Evolutionary conservation across 2,113 vertebrate species (phyloP), one percentile per base, ranked within the genome.

Genomic region (Oncorhynchus mykiss): DNA sequence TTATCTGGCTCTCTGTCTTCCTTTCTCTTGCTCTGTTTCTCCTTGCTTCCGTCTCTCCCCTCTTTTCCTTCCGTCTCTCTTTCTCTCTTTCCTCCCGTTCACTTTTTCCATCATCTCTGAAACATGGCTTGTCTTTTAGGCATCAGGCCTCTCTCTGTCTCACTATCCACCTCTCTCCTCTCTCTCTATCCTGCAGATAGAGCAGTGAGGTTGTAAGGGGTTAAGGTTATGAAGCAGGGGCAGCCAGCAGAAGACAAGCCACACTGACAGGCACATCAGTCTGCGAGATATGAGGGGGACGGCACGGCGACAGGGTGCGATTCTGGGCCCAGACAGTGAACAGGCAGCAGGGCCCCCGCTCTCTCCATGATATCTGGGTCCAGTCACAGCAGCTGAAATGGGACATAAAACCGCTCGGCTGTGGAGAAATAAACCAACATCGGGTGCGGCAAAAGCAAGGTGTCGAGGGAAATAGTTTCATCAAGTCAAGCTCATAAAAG

Each of bases 381-480:
- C 80, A 85, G 84, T 90, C 86, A 86, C 81, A 48, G 67, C 78
- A 67, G 80, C 87, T 88, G 80, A 85, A 84, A 86, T 82, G 85
- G 79, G 73, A 87, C 84, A 90, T 91, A 89, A 91, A 92, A 81
- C 71, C 73, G 60, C 25, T 75, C 80, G 87, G 80, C 88, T 88
- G 85, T 84, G 84, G 79, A 92, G 88, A 88, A 87, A 91, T 88
- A 90, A 91, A 91, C 86, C 88, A 88, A 92, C 88, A 90, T 80
- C 78, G 76, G 81, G 80, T 87, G 91, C 90, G 80, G 86, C 82
- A 84, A 85, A 86, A 86, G 84, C 86, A 84, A 83, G 84, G 86
- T 88, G 89, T 93, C 90, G 88, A 84, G 88, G 91, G 89, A 90
- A 90, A 92, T 81, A 68, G 88, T 91, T 91, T 91, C 91, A 92